A percentile compares a stretch with the other conserved stretches of the same genome.
Evolutionary conservation across 2,113 vertebrate genomes (phyloP).

Genomic region (Scomber japonicus): DNA sequence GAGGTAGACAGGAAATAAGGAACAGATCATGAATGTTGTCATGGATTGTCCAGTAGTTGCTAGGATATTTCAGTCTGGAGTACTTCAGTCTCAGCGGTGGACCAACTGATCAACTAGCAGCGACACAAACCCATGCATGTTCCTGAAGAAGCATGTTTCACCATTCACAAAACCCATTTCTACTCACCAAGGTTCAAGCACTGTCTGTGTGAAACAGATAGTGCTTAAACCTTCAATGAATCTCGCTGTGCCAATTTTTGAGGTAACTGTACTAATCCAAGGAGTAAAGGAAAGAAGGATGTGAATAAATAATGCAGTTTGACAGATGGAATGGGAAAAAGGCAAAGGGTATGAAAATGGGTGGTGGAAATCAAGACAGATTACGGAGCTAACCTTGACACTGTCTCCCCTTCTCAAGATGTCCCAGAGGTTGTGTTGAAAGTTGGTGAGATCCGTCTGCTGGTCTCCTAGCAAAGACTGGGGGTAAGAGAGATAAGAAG

Average conservation of each 20-base stretch:
- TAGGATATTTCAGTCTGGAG: too few relatives aligned
- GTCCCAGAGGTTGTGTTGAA: constrained; percentile 75
- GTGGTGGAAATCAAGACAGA: constrained; percentile 1
- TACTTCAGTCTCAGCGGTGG: too few relatives aligned
- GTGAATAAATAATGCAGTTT: not conserved
- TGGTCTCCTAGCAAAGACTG: constrained; percentile 72
- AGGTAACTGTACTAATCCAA: not conserved
- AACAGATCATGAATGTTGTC: too few relatives aligned
- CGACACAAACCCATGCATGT: too few relatives aligned
- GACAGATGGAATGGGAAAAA: not conserved
- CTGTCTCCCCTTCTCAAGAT: constrained; percentile 60
- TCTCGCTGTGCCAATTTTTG: not conserved
- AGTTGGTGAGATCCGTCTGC: constrained; percentile 68
- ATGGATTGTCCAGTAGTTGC: too few relatives aligned
- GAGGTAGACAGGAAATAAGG: too few relatives aligned
- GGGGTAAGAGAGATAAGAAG: not conserved
- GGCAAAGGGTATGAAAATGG: not conserved
- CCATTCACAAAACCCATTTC: not conserved
- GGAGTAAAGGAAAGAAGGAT: not conserved
- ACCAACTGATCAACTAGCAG: too few relatives aligned
- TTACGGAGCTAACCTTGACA: constrained; percentile 68
- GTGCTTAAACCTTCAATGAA: not conserved
- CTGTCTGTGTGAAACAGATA: not conserved
- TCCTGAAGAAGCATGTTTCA: not conserved
- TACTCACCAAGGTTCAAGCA: not conserved